Conservation (phyloP, 2,113 vertebrate genomes). For the Pogonocichla stellata region DNA sequence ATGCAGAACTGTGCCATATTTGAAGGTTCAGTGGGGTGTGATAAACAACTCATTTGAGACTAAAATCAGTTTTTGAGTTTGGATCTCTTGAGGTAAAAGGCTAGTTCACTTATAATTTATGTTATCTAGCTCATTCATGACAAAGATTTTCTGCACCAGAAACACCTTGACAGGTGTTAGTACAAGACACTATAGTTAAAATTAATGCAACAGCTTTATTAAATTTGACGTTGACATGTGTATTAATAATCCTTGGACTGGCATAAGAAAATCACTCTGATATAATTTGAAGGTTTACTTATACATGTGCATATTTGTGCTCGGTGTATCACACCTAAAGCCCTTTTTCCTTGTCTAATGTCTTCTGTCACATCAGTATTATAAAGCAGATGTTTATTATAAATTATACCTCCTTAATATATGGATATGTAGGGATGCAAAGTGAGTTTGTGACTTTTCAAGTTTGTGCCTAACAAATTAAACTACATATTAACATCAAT, state of each 20-base stretch:
- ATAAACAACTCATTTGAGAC: constrained; percentile 59
- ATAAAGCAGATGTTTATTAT: constrained; percentile 74
- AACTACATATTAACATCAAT: constrained; percentile 49
- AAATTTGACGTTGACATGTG: constrained; percentile 50
- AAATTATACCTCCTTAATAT: constrained; percentile 64
- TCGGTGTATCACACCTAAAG: background rate
- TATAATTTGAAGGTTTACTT: constrained; percentile 70
- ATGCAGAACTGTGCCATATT: constrained; percentile 53
- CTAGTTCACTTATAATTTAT: constrained; percentile 40
- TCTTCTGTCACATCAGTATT: constrained; percentile 60
- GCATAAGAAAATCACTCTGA: constrained; percentile 56
- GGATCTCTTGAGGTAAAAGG: constrained; percentile 46
- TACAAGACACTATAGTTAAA: constrained; percentile 19
- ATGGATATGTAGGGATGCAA: constrained; percentile 47
- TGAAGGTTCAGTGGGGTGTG: constrained; percentile 46
- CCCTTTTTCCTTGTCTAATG: constrained; percentile 65
- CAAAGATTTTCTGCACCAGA: constrained; percentile 59
- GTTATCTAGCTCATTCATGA: constrained; percentile 38
- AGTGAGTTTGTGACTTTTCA: constrained; percentile 63
- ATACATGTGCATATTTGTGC: constrained; percentile 56
- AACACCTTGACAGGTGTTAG: constrained; percentile 56
- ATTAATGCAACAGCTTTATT: constrained; percentile 60
- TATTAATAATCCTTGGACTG: constrained; percentile 65
- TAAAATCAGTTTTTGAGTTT: constrained; percentile 46
- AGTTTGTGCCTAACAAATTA: constrained; percentile 63